Percentiles rank a stretch among this genome's conserved stretches.
phyloP scores from a whole-genome alignment of 2,888 invertebrate genomes.

The Stenoptilia bipunctidactyla region DNA sequence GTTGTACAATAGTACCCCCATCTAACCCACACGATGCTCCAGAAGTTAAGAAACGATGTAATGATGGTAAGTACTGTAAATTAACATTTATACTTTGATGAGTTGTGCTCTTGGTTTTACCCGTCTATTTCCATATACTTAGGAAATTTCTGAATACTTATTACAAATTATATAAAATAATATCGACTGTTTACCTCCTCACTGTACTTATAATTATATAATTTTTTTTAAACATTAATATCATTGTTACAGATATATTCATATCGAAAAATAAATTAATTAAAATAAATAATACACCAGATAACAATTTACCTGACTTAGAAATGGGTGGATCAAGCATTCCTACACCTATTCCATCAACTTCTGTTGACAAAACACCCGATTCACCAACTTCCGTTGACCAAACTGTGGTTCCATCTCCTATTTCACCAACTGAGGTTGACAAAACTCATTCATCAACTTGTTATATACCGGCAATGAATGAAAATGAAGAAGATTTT shows the following conservation, averaged over 20 bases:
- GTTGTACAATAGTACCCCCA: background rate
- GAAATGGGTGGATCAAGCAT: background rate
- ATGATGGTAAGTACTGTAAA: background rate
- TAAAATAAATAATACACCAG: background rate
- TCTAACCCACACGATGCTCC: background rate
- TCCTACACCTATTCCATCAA: background rate
- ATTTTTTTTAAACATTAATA: background rate
- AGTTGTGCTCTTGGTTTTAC: background rate
- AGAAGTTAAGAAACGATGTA: background rate
- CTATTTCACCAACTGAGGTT: background rate
- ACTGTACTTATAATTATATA: background rate
- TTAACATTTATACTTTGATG: background rate
- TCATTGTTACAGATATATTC: no score
- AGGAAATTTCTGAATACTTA: background rate
- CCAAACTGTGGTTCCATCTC: background rate
- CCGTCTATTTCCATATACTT: background rate
- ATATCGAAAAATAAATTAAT: background rate
- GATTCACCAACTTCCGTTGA: background rate
- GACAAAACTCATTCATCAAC: background rate
- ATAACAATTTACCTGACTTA: background rate
- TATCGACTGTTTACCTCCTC: background rate
- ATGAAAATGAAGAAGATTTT: slow-evolving; percentile 3
- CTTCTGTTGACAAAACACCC: background rate
- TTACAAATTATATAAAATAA: background rate
- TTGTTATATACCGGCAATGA: background rate